These are phyloP conservation scores for Elaphurus davidianus DNA, from an alignment of 2,113 vertebrate species.

Conservation along the genomic window DNA sequence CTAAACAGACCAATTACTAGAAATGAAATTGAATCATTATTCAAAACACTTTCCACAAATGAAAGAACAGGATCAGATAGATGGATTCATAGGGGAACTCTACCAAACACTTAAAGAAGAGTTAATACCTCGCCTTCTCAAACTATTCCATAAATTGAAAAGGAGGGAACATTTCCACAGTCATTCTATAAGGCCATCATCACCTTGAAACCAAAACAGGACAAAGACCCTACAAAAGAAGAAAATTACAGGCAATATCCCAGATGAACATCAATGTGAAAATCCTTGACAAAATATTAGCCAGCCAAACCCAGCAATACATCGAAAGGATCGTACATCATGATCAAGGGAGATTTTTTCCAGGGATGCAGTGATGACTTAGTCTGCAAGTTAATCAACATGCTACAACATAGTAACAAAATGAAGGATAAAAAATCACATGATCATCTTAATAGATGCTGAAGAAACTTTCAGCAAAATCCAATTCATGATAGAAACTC, in stretches of 20 bases:
- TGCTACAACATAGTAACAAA: neutral
- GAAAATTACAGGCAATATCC: neutral
- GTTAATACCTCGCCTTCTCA: neutral
- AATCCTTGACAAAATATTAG: neutral
- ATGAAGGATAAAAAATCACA: neutral
- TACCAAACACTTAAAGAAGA: neutral
- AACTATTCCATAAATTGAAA: neutral
- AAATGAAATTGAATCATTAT: neutral
- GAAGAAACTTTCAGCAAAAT: neutral
- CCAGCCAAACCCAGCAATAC: neutral
- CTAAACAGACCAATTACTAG: neutral
- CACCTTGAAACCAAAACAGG: neutral
- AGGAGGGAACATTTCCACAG: neutral
- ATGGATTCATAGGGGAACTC: neutral
- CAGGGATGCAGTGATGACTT: neutral
- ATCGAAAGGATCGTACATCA: neutral
- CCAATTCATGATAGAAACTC: neutral
- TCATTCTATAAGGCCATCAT: neutral
- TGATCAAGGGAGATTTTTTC: neutral
- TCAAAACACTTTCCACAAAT: neutral
- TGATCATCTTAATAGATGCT: neutral
- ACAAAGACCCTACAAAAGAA: neutral
- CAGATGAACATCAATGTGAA: neutral
- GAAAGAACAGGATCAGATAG: neutral
- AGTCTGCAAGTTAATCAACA: neutral